These are phyloP conservation scores for Paramuricea clavata DNA, from an alignment of 92 coral and sea anemone species.

Conservation along the genomic window DNA sequence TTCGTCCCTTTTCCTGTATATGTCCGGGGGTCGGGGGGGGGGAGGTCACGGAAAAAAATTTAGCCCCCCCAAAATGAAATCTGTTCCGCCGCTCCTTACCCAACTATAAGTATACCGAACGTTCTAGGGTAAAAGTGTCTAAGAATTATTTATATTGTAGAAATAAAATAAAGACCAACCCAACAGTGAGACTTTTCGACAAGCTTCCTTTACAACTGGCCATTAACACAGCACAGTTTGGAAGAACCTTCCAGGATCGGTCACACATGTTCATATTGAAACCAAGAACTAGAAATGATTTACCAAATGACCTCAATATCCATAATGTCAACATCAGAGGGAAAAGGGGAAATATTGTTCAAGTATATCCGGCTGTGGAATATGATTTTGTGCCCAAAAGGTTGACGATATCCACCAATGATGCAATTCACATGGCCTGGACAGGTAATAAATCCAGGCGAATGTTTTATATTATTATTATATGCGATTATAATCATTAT, in stretches of 20 bases:
- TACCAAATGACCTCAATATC: neutral
- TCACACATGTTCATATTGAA: conserved; percentile 77
- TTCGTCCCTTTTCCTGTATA: too few species aligned
- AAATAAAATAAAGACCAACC: conserved; percentile 67
- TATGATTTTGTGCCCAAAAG: conserved; percentile 42
- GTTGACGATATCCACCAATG: neutral
- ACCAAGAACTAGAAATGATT: conserved; percentile 39
- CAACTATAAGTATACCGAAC: too few species aligned
- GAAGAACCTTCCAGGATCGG: conserved; percentile 61
- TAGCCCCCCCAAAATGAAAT: too few species aligned
- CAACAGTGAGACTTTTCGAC: conserved; percentile 80
- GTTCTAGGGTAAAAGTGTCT: too few species aligned
- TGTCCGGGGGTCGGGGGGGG: too few species aligned
- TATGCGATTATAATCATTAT: neutral
- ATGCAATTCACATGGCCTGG: conserved; percentile 52
- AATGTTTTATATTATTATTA: conserved; percentile 51
- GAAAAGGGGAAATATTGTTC: conserved; percentile 43
- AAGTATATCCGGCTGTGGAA: conserved; percentile 35
- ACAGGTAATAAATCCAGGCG: conserved; percentile 79
- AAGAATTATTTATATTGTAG: neutral
- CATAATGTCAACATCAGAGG: conserved; percentile 33
- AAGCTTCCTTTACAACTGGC: conserved; percentile 46
- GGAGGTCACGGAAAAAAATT: too few species aligned
- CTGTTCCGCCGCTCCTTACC: too few species aligned
- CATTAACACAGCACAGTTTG: conserved; percentile 61